A percentile compares a stretch with the other conserved stretches of the same genome.
These are phyloP conservation scores for Sebastes trivittatus DNA, from an alignment of 2,797 vertebrate species.

Conservation along the genomic window DNA sequence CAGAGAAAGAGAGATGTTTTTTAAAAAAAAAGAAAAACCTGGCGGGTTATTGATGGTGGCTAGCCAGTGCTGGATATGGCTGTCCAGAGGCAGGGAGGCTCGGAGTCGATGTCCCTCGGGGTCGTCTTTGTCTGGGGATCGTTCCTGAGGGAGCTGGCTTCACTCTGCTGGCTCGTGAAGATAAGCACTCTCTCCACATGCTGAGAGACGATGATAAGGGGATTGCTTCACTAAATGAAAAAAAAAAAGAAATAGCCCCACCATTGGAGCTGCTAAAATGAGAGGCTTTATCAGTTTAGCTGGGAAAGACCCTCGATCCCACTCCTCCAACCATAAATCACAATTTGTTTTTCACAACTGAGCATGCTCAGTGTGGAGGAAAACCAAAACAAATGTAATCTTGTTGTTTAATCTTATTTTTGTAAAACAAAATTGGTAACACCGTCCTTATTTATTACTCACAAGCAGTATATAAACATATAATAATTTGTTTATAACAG, in stretches of 20 bases:
- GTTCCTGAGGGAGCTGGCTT: conserved; percentile 86
- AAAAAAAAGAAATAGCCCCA: conserved; percentile 59
- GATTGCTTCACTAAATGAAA: conserved; percentile 82
- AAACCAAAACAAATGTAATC: conserved; percentile 19
- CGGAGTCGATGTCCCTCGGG: conserved; percentile 73
- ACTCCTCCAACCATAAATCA: conserved; percentile 64
- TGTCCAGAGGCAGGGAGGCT: conserved; percentile 69
- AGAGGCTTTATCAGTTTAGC: conserved; percentile 76
- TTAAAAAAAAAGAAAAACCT: conserved; percentile 15
- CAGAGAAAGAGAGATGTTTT: not conserved
- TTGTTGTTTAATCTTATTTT: conserved; percentile 27
- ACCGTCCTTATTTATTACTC: not conserved
- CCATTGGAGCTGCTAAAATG: conserved; percentile 76
- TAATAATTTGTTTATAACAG: not conserved
- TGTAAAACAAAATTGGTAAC: not conserved
- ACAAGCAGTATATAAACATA: not conserved
- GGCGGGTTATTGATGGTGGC: conserved; percentile 75
- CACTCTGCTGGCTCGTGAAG: conserved; percentile 87
- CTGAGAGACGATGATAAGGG: conserved; percentile 93
- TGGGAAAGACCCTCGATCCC: conserved; percentile 65
- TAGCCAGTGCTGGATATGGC: conserved; percentile 57
- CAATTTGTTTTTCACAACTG: conserved; percentile 52
- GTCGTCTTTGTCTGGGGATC: conserved; percentile 82
- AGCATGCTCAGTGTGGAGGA: conserved; percentile 26
- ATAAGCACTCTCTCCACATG: conserved; percentile 92